A percentile compares a stretch with the other conserved stretches of the same genome.
Evolutionary conservation across 2,888 invertebrate species (phyloP).

Genomic region (Helleia helle): DNA sequence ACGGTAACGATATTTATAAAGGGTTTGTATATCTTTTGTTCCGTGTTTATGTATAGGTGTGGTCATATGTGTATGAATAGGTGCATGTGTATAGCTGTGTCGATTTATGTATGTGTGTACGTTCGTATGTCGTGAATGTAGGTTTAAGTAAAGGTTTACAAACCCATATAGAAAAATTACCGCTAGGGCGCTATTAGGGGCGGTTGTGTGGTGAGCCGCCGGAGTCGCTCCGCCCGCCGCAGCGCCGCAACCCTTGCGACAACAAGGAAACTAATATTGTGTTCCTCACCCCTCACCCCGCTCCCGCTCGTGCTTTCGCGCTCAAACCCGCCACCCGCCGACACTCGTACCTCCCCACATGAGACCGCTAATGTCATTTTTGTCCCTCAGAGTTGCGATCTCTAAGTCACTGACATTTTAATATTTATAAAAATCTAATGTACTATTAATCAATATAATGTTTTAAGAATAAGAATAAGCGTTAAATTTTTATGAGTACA

Average conservation of each 20-base stretch:
- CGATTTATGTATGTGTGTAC: conserved; percentile 18
- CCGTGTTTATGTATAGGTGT: conserved; percentile 22
- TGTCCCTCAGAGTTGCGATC: too few relatives aligned
- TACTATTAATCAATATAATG: too few relatives aligned
- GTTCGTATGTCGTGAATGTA: conserved; percentile 27
- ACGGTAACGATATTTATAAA: conserved; percentile 45
- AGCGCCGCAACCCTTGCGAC: conserved; percentile 73
- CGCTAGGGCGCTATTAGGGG: conserved; percentile 71
- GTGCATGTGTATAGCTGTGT: conserved; percentile 23
- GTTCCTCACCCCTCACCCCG: conserved; percentile 63
- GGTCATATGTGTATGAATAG: conserved; percentile 15
- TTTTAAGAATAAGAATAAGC: too few relatives aligned
- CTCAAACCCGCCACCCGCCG: conserved; percentile 51
- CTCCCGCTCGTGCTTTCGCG: conserved; percentile 38
- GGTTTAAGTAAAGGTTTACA: conserved; percentile 72
- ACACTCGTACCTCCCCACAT: too few relatives aligned
- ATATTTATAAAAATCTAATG: too few relatives aligned
- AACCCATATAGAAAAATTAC: conserved; percentile 73
- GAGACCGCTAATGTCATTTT: too few relatives aligned
- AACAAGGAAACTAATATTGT: conserved; percentile 76
- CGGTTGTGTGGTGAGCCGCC: conserved; percentile 63
- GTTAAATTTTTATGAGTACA: too few relatives aligned
- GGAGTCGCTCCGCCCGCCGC: conserved; percentile 67
- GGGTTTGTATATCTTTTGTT: conserved; percentile 68
- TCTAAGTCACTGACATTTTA: too few relatives aligned